Evolutionary conservation across 92 coral and sea anemone species (phyloP).

Genomic region (Paramuricea clavata): DNA sequence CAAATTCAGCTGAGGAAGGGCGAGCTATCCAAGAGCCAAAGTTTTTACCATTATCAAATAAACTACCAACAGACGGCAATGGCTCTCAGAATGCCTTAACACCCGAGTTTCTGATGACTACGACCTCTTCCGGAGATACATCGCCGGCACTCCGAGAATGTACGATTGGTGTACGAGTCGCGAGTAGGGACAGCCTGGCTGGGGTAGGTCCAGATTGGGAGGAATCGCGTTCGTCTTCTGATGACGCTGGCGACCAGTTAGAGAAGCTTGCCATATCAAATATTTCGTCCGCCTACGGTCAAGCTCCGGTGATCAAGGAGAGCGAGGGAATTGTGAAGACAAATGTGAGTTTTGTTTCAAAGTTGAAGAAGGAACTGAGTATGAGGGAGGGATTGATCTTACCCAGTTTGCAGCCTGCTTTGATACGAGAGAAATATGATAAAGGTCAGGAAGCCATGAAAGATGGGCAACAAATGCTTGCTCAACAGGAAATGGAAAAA

Average conservation of each 20-base stretch:
- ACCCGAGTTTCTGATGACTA: neutral
- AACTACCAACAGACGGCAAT: neutral
- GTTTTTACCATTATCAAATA: neutral
- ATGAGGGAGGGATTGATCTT: constrained; percentile 16
- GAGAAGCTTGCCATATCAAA: constrained; percentile 34
- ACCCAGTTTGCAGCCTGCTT: constrained; percentile 17
- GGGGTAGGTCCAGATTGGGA: constrained; percentile 42
- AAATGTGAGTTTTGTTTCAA: constrained; percentile 11
- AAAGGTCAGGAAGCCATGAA: neutral
- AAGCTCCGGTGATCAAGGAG: constrained; percentile 46
- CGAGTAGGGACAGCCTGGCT: constrained; percentile 47
- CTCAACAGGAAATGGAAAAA: neutral
- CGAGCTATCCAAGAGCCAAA: neutral
- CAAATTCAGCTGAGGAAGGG: neutral
- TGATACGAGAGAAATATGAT: neutral
- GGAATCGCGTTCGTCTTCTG: constrained; percentile 49
- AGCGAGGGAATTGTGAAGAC: neutral
- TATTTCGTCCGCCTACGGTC: constrained; percentile 9
- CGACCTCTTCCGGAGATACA: constrained; percentile 42
- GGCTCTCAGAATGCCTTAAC: neutral
- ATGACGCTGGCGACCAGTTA: constrained; percentile 34
- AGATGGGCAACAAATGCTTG: neutral
- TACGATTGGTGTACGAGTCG: constrained; percentile 15
- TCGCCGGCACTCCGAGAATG: constrained; percentile 50
- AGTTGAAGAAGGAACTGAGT: constrained; percentile 12